These are phyloP conservation scores for Carcinoscorpius rotundicauda DNA, from an alignment of 1,140 invertebrate genomes.

Conservation along the genomic window DNA sequence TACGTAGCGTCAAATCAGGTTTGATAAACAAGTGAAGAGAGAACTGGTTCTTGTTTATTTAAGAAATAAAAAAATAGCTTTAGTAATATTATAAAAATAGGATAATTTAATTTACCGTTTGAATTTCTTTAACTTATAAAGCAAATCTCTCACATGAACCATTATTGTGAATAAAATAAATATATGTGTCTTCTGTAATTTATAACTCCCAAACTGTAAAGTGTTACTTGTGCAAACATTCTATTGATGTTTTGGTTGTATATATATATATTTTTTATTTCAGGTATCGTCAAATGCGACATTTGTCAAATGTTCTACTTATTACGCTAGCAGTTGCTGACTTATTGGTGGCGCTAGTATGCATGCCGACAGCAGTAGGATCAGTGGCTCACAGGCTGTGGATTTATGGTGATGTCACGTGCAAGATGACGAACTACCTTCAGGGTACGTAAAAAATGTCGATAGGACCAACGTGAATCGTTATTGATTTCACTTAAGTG, in stretches of 20 bases:
- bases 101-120: too few relatives aligned
- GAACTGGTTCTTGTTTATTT: too few relatives aligned
- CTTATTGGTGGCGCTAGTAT: conserved; percentile 12
- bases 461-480: too few relatives aligned
- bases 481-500: too few relatives aligned
- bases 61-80: too few relatives aligned
- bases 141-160: background rate
- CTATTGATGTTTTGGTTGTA: background rate
- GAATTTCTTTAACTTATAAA: background rate
- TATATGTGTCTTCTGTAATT: background rate
- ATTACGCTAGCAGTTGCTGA: conserved; percentile 16
- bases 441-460: conserved; percentile 43
- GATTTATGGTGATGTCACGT: conserved; percentile 54
- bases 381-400: conserved; percentile 52
- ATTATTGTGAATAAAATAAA: background rate
- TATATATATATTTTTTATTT: background rate
- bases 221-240: background rate
- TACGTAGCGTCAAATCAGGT: too few relatives aligned
- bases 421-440: conserved; percentile 55
- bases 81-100: too few relatives aligned
- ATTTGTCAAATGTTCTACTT: conserved; percentile 12
- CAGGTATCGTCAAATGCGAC: conserved; percentile 17
- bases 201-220: background rate
- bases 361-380: conserved; percentile 43
- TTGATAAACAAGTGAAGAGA: too few relatives aligned